These are phyloP conservation scores for Apodemia duryi DNA, from an alignment of 2,888 invertebrate genomes.

Conservation along the genomic window DNA sequence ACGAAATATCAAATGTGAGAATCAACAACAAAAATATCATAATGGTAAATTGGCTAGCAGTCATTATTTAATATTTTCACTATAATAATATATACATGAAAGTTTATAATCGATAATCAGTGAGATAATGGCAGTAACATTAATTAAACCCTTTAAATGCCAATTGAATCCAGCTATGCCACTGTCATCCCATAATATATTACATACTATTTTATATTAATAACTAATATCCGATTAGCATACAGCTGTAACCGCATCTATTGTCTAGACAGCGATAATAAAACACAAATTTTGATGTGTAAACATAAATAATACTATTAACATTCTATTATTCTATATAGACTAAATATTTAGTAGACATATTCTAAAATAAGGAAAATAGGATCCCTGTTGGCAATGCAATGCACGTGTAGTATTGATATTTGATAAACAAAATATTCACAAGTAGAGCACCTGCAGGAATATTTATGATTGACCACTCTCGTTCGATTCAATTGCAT, in stretches of 20 bases:
- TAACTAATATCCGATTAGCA: slow-evolving; percentile 11
- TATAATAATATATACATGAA: slow-evolving; percentile 12
- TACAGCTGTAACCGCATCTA: slow-evolving; percentile 6
- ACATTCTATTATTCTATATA: slow-evolving; percentile 68
- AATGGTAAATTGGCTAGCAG: slow-evolving; percentile 4
- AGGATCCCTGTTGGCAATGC: slow-evolving; percentile 57
- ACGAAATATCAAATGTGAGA: slow-evolving; percentile 7
- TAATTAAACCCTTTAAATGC: not conserved
- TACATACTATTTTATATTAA: slow-evolving; percentile 13
- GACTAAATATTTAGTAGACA: slow-evolving; percentile 73
- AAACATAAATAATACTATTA: slow-evolving; percentile 77
- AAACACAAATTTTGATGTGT: slow-evolving; percentile 62
- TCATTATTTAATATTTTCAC: slow-evolving; percentile 5
- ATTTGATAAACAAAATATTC: slow-evolving; percentile 43
- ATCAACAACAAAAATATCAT: slow-evolving; percentile 10
- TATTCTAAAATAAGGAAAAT: slow-evolving; percentile 66
- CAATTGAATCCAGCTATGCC: slow-evolving; percentile 4
- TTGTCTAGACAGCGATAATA: slow-evolving; percentile 7
- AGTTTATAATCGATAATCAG: slow-evolving; percentile 1
- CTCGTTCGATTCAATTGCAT: slow-evolving; percentile 39
- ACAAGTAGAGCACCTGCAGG: slow-evolving; percentile 55
- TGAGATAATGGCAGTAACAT: slow-evolving; percentile 2
- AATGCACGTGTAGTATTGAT: slow-evolving; percentile 39
- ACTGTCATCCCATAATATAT: slow-evolving; percentile 7
- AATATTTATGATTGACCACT: slow-evolving; percentile 38